These are phyloP conservation scores for Polydesmus complanatus DNA, from an alignment of 2,888 invertebrate species.

Conservation along the genomic window DNA sequence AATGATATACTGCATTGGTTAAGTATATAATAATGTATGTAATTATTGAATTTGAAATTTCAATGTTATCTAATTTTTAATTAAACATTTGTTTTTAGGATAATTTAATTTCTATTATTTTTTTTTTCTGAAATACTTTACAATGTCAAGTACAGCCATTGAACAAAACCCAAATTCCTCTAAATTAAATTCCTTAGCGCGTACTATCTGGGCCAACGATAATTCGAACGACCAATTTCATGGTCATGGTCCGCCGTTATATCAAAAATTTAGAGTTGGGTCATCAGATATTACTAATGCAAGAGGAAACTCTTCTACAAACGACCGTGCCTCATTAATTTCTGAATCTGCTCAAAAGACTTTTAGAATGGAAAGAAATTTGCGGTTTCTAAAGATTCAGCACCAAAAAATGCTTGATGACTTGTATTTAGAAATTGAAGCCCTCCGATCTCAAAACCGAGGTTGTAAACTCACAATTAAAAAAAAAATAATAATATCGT, in stretches of 20 bases:
- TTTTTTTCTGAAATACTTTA: too few species aligned
- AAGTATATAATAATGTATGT: too few species aligned
- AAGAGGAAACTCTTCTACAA: background rate
- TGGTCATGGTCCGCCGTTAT: too few species aligned
- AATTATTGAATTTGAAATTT: slow-evolving; percentile 41
- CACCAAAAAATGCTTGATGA: slow-evolving; percentile 11
- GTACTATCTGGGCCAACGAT: slow-evolving; percentile 11
- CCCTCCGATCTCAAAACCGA: slow-evolving; percentile 8
- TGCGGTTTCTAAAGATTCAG: slow-evolving; percentile 13
- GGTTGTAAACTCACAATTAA: slow-evolving; percentile 3
- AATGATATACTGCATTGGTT: too few species aligned
- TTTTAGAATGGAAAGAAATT: slow-evolving; percentile 14
- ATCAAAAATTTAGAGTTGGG: background rate
- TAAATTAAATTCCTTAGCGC: background rate
- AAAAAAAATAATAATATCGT: background rate
- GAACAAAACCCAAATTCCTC: background rate
- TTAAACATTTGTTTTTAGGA: too few species aligned
- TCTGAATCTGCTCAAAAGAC: slow-evolving; percentile 10
- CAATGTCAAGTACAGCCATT: background rate
- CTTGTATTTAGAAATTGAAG: slow-evolving; percentile 15
- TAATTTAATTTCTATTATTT: too few species aligned
- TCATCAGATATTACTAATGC: background rate
- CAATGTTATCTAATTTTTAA: slow-evolving; percentile 25
- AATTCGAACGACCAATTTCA: background rate
- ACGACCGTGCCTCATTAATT: too few species aligned